Base-by-base conservation (phyloP, 2,888 invertebrate genomes). In the Rhyacophila evoluta region DNA sequence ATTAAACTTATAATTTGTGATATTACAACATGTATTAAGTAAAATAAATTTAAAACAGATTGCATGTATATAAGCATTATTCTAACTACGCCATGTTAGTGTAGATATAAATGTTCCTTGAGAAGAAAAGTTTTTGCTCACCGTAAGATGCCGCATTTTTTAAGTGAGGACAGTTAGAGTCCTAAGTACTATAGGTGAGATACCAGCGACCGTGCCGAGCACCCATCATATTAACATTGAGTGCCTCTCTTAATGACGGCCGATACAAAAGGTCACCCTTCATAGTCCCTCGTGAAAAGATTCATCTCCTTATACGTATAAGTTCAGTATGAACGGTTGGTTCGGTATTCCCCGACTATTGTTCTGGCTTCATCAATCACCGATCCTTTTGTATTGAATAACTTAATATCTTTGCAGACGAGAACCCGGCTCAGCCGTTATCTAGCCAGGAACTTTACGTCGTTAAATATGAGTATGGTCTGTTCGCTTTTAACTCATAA, bases 311-410 rank as follows among this genome's bases (percentile, higher is more conserved):
- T 55, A 25, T 25, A 55, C 6, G 29, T 6, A 33, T 33, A 33
- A 33, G 55, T 55, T 19, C 10, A 19, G 10, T 19, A 10, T 25
- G 19, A 55, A 19, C 55, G 55, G 55, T 25, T 8, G 55, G 55
- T 55, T 19, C 55, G 55, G 55, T 55, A 55, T 71, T 27, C 74
- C 12, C 28, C 69, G 28, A 15, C 73, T 75, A 76, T 82, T 82
- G 82, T 82, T 78, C 81, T 70, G 75, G 74, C 74, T 68, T 70
- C 82, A 82, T 82, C 82, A 82, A 82, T 82, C 82, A 82, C 78
- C 78, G 79, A 78, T 79, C 75, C 81, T 76, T 75, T 82, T 81
- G 81, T 82, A 75, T 69, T 55, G 55, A 55, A 55, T 55, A 55
- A 73, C 73, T 41, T 39, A 41, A 39, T 73, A 39, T 39, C 39